These are phyloP conservation scores for Oncorhynchus masou DNA, from an alignment of 2,113 vertebrate species.

Conservation along the genomic window DNA sequence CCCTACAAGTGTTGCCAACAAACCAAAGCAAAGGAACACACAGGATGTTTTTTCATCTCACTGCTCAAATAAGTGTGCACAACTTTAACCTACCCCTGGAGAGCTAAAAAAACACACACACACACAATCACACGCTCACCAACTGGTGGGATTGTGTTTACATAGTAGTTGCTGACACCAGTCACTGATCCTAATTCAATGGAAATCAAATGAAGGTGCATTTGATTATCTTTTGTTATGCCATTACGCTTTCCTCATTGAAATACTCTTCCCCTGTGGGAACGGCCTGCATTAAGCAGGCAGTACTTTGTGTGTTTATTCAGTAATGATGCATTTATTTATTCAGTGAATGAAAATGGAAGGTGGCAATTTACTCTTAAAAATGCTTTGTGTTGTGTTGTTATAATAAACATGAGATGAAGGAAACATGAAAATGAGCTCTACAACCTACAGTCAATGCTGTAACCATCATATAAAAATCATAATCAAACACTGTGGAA, in stretches of 20 bases:
- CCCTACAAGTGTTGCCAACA: not conserved
- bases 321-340: slow-evolving; percentile 1
- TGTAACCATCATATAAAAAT: not conserved
- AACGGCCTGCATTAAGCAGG: slow-evolving; percentile 49
- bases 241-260: slow-evolving; percentile 71
- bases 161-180: slow-evolving; percentile 67
- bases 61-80: not conserved
- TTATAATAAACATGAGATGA: not conserved
- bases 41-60: not conserved
- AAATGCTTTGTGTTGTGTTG: slow-evolving; percentile 13
- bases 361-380: slow-evolving; percentile 12
- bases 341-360: not conserved
- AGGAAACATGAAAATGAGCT: not conserved
- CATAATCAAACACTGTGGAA: not conserved
- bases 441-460: not conserved
- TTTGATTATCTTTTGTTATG: slow-evolving; percentile 66
- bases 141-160: slow-evolving; percentile 54
- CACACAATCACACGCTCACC: slow-evolving; percentile 19
- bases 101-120: too few relatives aligned
- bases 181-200: slow-evolving; percentile 64
- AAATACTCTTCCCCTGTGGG: slow-evolving; percentile 35
- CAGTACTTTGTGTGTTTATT: too few relatives aligned
- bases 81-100: too few relatives aligned
- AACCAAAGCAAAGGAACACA: not conserved
- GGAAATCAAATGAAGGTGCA: slow-evolving; percentile 65